Conservation (phyloP, 2,797 vertebrate species). For the Aldrovandia affinis region DNA sequence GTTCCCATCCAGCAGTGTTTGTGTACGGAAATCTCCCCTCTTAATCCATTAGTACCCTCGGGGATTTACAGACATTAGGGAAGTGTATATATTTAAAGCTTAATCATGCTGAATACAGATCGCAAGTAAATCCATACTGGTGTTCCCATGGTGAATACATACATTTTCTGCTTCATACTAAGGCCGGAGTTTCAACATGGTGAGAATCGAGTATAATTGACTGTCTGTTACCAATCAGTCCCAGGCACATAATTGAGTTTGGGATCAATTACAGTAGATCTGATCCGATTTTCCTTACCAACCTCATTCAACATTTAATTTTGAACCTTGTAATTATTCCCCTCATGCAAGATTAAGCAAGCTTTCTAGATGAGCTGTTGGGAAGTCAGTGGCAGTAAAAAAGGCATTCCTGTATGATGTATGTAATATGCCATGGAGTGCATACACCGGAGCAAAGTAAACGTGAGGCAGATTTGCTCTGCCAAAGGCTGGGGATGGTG, state of each 20-base stretch:
- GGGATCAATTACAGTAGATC: neutral
- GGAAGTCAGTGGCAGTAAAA: neutral
- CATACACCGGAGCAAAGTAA: too few relatives aligned
- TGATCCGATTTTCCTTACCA: neutral
- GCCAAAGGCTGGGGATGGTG: too few relatives aligned
- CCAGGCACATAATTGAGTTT: neutral
- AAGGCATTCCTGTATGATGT: neutral
- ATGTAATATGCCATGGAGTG: neutral
- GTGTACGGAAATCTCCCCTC: neutral
- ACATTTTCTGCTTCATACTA: neutral
- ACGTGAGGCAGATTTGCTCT: too few relatives aligned
- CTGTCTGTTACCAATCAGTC: neutral
- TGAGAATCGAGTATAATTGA: neutral
- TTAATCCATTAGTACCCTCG: neutral
- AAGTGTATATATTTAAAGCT: neutral
- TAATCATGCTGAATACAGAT: neutral
- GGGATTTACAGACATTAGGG: neutral
- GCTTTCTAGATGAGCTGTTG: neutral
- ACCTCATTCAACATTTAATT: neutral
- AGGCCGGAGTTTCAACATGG: neutral
- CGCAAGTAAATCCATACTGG: neutral
- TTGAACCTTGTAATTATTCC: neutral
- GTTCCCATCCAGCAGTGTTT: neutral
- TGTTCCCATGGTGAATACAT: neutral
- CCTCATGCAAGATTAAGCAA: neutral